These are phyloP conservation scores for Tetramorium simillimum DNA, from an alignment of 1,140 invertebrate genomes.

Conservation along the genomic window DNA sequence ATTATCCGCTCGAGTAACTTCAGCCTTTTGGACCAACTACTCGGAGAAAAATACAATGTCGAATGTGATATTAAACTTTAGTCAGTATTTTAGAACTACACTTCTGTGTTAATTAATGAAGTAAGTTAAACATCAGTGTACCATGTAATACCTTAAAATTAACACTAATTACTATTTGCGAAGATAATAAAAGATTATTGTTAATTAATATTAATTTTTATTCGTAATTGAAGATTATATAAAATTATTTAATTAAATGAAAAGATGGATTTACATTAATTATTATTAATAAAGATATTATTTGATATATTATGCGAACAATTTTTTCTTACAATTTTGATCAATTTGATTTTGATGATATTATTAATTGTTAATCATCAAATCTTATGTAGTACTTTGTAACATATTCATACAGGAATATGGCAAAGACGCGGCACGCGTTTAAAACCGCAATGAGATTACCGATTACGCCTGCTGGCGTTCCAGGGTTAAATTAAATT, in stretches of 20 bases:
- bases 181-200: not conserved
- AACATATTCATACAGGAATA: not conserved
- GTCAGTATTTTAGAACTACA: not conserved
- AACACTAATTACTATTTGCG: not conserved
- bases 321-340: not conserved
- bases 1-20: slow-evolving; percentile 63
- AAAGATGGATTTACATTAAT: not conserved
- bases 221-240: not conserved
- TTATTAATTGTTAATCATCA: not conserved
- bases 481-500: slow-evolving; percentile 58
- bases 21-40: slow-evolving; percentile 23
- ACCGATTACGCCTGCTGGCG: slow-evolving; percentile 36
- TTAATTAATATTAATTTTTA: slow-evolving; percentile 4
- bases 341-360: no score
- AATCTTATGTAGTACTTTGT: not conserved
- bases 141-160: not conserved
- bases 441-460: slow-evolving; percentile 37
- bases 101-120: not conserved
- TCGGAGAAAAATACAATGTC: slow-evolving; percentile 25
- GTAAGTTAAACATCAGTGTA: not conserved
- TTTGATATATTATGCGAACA: not conserved
- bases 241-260: not conserved
- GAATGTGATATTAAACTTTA: slow-evolving; percentile 21
- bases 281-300: not conserved
- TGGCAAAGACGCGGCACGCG: not conserved